Evolutionary conservation across 2,888 invertebrate species (phyloP), one percentile per base, ranked within the genome.

Genomic region (Pollenia griseotomentosa): DNA sequence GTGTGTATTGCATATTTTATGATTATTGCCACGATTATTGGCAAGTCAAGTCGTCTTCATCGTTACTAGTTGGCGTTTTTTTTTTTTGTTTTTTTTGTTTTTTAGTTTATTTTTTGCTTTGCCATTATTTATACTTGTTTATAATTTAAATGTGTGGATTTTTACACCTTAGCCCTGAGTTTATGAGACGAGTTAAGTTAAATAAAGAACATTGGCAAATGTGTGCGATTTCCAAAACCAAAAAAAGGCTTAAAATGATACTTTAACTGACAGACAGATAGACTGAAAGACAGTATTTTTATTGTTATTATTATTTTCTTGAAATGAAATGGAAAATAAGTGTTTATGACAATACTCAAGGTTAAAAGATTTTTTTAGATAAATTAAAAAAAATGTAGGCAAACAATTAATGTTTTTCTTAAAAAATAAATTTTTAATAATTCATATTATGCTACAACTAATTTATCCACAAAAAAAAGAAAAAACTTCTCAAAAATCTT

Each of bases 11-110:
- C 80, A 86, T 83, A 86, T 77, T 86, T 86, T 86, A 83, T 86
- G 86, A 86, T 86, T 86, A 86, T 84, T 86, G 78, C 86, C 74
- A 57, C 78, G 86, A 82, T 86, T 86, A 86, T 86, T 86, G 86
- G 83, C 86, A 86, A 82, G 61, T 81, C 70, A 75, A 74, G 80
- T 68, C 73, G 44, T 77, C 65, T 19, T 77, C 65, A 33, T 33
- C 33, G 33, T 59, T 77, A 65, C 65, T 65, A 75, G 75, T 65
- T 77, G 42, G 19, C n/a, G 12, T 16, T 51, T 19, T 65, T 48
- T 51, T 55, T 55, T 65, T 48, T 6, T 33, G 16, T 33, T 33
- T 59, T 19, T n/a, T n/a, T n/a, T n/a, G n/a, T n/a, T n/a, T n/a
- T n/a, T 46, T 19, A 23, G 46, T 23, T 12, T 57, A 6, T 33